Percentiles rank a stretch among this genome's conserved stretches.
Evolutionary conservation across 2,113 vertebrate species (phyloP).

Genomic region (Gobiocypris rarus): DNA sequence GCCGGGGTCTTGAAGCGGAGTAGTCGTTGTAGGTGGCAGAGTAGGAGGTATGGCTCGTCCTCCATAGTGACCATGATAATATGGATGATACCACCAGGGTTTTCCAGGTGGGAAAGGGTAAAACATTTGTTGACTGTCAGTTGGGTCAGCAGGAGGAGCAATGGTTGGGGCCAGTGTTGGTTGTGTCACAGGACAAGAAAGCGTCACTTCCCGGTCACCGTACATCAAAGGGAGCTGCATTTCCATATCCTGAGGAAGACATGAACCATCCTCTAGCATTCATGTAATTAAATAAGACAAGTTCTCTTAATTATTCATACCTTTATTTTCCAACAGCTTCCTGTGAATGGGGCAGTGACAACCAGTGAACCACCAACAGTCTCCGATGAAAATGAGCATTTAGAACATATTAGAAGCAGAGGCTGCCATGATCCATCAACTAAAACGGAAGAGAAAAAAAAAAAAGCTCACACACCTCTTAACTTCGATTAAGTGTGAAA

Average conservation of each 20-base stretch:
- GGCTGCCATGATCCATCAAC: slow-evolving; percentile 56
- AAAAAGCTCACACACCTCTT: not conserved
- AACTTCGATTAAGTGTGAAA: not conserved
- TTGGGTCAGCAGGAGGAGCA: too few relatives aligned
- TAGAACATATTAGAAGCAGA: slow-evolving; percentile 2
- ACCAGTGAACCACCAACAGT: slow-evolving; percentile 41
- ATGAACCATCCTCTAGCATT: not conserved
- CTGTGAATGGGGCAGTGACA: slow-evolving; percentile 52
- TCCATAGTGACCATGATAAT: not conserved
- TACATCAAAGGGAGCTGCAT: slow-evolving; percentile 14
- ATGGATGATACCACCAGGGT: not conserved
- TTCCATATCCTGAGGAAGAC: not conserved
- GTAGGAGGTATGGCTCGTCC: not conserved
- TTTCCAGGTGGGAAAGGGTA: too few relatives aligned
- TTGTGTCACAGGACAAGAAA: not conserved
- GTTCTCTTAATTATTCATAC: not conserved
- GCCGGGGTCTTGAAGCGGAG: not conserved
- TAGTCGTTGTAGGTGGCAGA: not conserved
- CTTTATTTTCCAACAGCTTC: slow-evolving; percentile 42
- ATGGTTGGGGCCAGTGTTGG: not conserved
- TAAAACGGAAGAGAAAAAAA: not conserved
- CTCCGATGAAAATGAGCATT: slow-evolving; percentile 52
- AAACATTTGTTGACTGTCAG: not conserved
- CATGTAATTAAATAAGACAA: not conserved
- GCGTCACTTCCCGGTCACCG: slow-evolving; percentile 15